Base-by-base conservation (phyloP, 2,113 vertebrate genomes). In the Percopsis transmontana region DNA sequence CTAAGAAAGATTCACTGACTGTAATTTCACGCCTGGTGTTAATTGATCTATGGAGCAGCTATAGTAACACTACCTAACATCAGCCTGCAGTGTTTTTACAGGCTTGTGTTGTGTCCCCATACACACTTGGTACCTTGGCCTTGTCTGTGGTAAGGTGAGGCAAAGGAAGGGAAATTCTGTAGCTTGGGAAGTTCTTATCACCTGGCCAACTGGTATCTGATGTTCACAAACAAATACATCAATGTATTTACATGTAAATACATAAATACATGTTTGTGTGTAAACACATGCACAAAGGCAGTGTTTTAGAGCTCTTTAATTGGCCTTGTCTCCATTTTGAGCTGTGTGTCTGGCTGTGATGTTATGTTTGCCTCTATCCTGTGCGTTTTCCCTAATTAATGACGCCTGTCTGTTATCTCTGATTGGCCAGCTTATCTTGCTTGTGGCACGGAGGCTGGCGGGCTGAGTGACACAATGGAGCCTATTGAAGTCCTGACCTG, bases 21-120 rank as follows among this genome's bases (percentile, higher is more conserved):
- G 71, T 83, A 76, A 86, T 88, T 81, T 78, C 75, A 86, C 67
- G 72, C 82, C 61, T 0, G 9, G 23, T 72, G 80, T 72, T 53
- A 77, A 81, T 44, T 70, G 74, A 65, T 72, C 73, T 71, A 71
- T 66, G 63, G 56, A 62, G 70, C 18, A 74, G 71, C 40, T 45
- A 33, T 56, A 68, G 48, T 27, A 15, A 64, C 67, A 60, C 62
- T 74, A 80, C 72, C 59, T 44, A 61, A 81, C 75, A 68, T 75
- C 52, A 79, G 23, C 61, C 47, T 33, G 13, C 18, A 47, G 20
- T 72, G 59, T 70, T 70, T 76, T 53, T 59, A 67, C 8, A 53
- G 56, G 23, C 14, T 24, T 42, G 20, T 13, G 24, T 42, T 55
- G 27, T 33, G 27, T 33, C 27, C 27, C 27, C 27, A 33, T 10